These are phyloP conservation scores for Neosilurus mollespiculum DNA, from an alignment of 2,797 vertebrate species.

Conservation along the genomic window DNA sequence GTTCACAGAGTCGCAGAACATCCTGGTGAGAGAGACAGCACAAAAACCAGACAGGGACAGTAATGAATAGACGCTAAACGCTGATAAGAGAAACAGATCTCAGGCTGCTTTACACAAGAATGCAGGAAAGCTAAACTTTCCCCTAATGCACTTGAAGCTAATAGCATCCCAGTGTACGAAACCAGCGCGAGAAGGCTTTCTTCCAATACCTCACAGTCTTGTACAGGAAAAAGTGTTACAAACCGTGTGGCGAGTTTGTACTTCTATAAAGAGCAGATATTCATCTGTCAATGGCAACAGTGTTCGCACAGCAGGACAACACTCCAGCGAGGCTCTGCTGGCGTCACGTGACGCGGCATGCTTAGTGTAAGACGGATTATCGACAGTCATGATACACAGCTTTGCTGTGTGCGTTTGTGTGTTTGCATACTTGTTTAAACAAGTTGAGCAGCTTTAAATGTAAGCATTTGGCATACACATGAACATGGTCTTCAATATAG, in stretches of 20 bases:
- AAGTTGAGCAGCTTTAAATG: conserved; percentile 35
- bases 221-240: background rate
- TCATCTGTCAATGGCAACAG: conserved; percentile 36
- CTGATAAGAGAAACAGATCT: conserved; percentile 8
- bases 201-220: background rate
- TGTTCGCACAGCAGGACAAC: conserved; percentile 26
- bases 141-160: no score
- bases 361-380: conserved; percentile 66
- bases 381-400: conserved; percentile 49
- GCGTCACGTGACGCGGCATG: conserved; percentile 57
- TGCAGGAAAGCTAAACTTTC: background rate
- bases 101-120: background rate
- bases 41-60: conserved; percentile 14
- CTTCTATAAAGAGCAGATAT: background rate
- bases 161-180: background rate
- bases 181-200: background rate
- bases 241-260: background rate
- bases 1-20: conserved; percentile 12
- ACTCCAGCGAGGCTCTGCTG: conserved; percentile 24
- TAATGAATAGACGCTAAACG: conserved; percentile 40
- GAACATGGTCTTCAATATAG: background rate
- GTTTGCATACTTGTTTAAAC: background rate
- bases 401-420: conserved; percentile 19
- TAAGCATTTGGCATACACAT: background rate
- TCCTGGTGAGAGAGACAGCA: conserved; percentile 19